Evolutionary conservation across 2,113 vertebrate species (phyloP).

Genomic region (Leiothrix lutea): DNA sequence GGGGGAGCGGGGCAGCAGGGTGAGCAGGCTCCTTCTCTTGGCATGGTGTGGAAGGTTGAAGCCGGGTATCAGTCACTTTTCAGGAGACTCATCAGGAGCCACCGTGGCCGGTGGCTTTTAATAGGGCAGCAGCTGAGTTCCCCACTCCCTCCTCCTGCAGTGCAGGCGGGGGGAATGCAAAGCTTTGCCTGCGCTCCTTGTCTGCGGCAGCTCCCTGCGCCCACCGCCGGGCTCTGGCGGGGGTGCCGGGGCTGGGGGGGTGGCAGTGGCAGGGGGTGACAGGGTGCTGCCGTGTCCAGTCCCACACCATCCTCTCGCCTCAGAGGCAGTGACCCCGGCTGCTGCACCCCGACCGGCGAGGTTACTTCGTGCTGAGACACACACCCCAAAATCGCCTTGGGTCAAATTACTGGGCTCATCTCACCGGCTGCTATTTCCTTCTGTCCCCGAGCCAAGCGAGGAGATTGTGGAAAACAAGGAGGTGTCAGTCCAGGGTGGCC

Average conservation of each 20-base stretch:
- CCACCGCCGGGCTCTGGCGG: fast-evolving
- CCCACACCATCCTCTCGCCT: fast-evolving
- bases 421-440: slow-evolving; percentile 28
- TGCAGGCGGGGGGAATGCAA: background rate
- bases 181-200: background rate
- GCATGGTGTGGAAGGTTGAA: fast-evolving
- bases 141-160: background rate
- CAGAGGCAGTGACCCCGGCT: background rate
- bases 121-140: background rate
- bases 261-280: background rate
- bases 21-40: background rate
- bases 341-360: background rate
- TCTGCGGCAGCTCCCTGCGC: background rate
- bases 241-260: fast-evolving
- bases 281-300: fast-evolving
- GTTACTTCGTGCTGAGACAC: background rate
- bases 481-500: background rate
- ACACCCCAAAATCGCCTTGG: background rate
- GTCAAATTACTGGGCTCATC: background rate
- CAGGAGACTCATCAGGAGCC: background rate
- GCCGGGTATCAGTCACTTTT: background rate
- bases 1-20: fast-evolving
- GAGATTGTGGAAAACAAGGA: slow-evolving; percentile 24
- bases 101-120: background rate
- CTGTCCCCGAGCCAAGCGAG: slow-evolving; percentile 16